These are phyloP conservation scores for Capreolus pygargus DNA, from an alignment of 2,113 vertebrate genomes.

Conservation along the genomic window DNA sequence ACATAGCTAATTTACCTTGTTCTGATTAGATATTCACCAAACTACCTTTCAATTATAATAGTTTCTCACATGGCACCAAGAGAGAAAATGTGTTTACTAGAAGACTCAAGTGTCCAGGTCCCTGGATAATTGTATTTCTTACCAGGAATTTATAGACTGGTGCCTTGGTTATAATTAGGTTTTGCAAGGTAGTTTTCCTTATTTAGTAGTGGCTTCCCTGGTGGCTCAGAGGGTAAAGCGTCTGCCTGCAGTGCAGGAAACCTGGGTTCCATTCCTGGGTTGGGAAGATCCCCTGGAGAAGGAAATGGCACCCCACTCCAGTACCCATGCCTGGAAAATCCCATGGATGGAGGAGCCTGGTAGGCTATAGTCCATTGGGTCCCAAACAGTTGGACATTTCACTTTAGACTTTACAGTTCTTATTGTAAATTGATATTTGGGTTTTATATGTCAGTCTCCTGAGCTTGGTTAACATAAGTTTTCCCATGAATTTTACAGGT, in stretches of 20 bases:
- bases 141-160: background rate
- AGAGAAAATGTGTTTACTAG: background rate
- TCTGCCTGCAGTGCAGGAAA: too few relatives aligned
- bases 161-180: constrained; percentile 35
- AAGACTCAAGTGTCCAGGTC: background rate
- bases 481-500: background rate
- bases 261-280: too few relatives aligned
- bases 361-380: too few relatives aligned
- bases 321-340: too few relatives aligned
- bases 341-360: too few relatives aligned
- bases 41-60: background rate
- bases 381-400: too few relatives aligned
- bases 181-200: background rate
- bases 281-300: too few relatives aligned
- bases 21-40: constrained; percentile 8
- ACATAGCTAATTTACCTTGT: background rate
- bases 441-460: background rate
- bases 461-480: background rate
- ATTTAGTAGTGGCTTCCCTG: background rate
- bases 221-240: too few relatives aligned
- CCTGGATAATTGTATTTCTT: background rate
- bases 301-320: too few relatives aligned
- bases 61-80: background rate
- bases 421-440: background rate
- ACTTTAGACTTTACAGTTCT: background rate